Evolutionary conservation across 1,140 invertebrate species (phyloP), one percentile per base, ranked within the genome.

Genomic region (Artemia franciscana): DNA sequence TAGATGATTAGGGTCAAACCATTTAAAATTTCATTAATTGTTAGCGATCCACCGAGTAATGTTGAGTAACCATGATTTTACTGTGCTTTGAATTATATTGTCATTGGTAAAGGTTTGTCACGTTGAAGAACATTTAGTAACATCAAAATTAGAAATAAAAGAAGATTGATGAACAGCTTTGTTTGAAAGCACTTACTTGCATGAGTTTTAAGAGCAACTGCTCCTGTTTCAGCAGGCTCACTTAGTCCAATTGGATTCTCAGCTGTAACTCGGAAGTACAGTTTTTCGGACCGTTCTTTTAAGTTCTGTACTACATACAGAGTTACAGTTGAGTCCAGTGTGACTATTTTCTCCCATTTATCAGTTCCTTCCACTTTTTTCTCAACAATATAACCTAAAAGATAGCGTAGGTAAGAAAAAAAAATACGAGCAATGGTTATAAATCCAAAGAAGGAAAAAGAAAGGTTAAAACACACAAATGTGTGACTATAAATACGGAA

Each of bases 191-290:
- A 82, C 85, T 84, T 76, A 96, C 91, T 91, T 67, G 92, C 93
- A 76, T 93, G 89, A 72, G 90, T 91, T 75, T 91, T 89, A 18
- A 97, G 80, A 65, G 82, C 80, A 30, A 95, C 82, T 63, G 80
- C 78, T 65, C 86, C 86, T 28, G 88, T 85, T 66, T 80, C 78
- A 12, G 86, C 79, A 60, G 87, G 83, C 68, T 82, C 77, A 71
- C 90, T 87, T 26, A 89, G 72, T 18, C 92, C 91, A 66, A 91
- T 78, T 59, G 80, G 79, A 73, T 96, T 96, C 74, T 94, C 91
- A 60, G 93, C 91, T 62, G 83, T 86, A 57, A 96, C 84, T 73
- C 90, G 80, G 77, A 97, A 94, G 77, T 96, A 94, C 67, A 86
- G 74, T 67, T 92, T 88, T 72, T 93, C 85, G 64, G 83, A 85